phyloP scores from a whole-genome alignment of 1,140 invertebrate species.

The Plodia interpunctella region DNA sequence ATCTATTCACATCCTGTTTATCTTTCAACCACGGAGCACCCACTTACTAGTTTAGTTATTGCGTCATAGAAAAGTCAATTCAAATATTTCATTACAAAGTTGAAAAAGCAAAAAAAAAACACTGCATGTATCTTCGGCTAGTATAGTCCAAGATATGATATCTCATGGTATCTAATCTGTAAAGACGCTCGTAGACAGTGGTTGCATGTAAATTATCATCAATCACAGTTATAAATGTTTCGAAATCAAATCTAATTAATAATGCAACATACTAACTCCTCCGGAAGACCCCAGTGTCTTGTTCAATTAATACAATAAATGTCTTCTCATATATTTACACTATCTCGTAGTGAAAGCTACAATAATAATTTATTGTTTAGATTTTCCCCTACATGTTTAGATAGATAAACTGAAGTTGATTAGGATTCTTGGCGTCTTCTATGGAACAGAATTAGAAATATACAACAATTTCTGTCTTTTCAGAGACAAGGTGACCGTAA shows the following conservation, averaged over 20 bases:
- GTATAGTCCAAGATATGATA: conserved; percentile 7
- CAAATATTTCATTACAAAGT: no score
- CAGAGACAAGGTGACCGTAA: not conserved
- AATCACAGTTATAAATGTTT: no score
- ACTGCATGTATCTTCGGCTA: no score
- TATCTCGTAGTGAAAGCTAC: not conserved
- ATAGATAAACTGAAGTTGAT: not conserved
- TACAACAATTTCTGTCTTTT: not conserved
- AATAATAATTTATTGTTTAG: conserved; percentile 7
- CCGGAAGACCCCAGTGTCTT: conserved; percentile 4
- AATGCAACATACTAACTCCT: not conserved
- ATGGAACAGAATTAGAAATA: not conserved
- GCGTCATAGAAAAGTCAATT: no score
- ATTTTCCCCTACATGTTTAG: not conserved
- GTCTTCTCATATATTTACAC: not conserved
- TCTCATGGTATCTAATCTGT: no score
- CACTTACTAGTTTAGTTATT: no score
- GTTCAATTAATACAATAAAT: conserved; percentile 5
- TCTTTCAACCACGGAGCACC: no score
- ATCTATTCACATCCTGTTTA: no score
- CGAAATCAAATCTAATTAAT: not conserved
- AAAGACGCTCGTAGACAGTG: no score
- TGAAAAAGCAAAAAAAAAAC: no score
- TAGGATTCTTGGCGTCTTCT: not conserved
- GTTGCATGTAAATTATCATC: no score